Evolutionary conservation across 2,888 invertebrate species (phyloP).

Genomic region (Lordiphosa andalusiaca): DNA sequence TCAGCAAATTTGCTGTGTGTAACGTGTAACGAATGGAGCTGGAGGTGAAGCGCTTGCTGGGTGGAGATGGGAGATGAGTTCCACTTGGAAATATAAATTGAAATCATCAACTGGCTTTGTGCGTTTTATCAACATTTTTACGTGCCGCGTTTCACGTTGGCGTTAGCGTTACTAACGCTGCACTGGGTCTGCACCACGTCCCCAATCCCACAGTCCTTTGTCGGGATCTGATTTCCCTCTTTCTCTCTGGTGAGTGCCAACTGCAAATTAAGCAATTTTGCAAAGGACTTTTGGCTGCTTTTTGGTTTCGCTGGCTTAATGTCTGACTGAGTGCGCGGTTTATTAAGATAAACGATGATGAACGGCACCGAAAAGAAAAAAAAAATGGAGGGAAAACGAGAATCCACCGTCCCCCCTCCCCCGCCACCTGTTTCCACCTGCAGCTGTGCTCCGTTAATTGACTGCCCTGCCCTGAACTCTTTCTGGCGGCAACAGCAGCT

Average conservation of each 20-base stretch:
- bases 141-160: constrained; percentile 51
- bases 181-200: constrained; percentile 27
- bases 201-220: constrained; percentile 20
- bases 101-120: constrained; percentile 75
- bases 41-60: constrained; percentile 11
- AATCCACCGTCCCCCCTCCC: too few species aligned
- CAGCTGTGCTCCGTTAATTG: constrained; percentile 49
- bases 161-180: constrained; percentile 46
- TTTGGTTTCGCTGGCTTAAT: constrained; percentile 58
- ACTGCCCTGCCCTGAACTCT: constrained; percentile 36
- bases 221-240: constrained; percentile 56
- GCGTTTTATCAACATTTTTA: constrained; percentile 75
- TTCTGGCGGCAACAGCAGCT: constrained; percentile 21
- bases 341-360: constrained; percentile 76
- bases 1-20: constrained; percentile 62
- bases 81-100: constrained; percentile 75
- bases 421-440: constrained; percentile 26
- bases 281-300: constrained; percentile 64
- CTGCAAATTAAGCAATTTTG: constrained; percentile 72
- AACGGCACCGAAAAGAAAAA: constrained; percentile 47
- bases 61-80: constrained; percentile 59
- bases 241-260: constrained; percentile 44
- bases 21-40: constrained; percentile 29
- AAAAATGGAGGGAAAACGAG: neutral
- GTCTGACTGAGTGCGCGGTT: constrained; percentile 69